Evolutionary conservation across 1,140 invertebrate genomes (phyloP).

Genomic region (Aleiodes sp.): DNA sequence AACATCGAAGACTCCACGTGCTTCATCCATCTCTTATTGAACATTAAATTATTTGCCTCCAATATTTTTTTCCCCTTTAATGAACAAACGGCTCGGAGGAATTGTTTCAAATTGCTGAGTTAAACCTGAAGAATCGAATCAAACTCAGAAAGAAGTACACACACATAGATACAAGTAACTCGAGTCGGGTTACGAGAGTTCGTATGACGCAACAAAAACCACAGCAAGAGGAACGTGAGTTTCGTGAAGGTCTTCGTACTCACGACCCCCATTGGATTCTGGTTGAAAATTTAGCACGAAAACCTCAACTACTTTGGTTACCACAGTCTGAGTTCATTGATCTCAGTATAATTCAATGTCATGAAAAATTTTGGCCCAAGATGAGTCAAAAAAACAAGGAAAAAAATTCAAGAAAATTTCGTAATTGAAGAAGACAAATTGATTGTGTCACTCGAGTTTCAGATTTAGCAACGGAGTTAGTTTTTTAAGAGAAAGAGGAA

Average conservation of each 20-base stretch:
- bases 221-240: constrained; percentile 12
- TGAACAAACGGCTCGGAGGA: background rate
- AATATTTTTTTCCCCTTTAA: background rate
- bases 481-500: background rate
- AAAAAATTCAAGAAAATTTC: background rate
- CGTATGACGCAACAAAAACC: constrained; percentile 36
- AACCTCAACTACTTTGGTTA: background rate
- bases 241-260: constrained; percentile 19
- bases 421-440: background rate
- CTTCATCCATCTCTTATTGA: background rate
- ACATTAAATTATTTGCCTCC: background rate
- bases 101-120: background rate
- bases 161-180: background rate
- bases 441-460: background rate
- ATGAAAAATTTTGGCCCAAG: background rate
- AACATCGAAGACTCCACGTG: background rate
- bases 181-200: constrained; percentile 33
- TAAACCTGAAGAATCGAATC: background rate
- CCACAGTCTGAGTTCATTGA: constrained; percentile 1
- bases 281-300: background rate
- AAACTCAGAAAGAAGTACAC: background rate
- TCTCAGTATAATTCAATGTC: background rate
- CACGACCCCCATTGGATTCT: background rate
- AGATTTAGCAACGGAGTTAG: background rate
- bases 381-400: background rate